Evolutionary conservation across 2,113 vertebrate species (phyloP).

Genomic region (Heliornis fulica): DNA sequence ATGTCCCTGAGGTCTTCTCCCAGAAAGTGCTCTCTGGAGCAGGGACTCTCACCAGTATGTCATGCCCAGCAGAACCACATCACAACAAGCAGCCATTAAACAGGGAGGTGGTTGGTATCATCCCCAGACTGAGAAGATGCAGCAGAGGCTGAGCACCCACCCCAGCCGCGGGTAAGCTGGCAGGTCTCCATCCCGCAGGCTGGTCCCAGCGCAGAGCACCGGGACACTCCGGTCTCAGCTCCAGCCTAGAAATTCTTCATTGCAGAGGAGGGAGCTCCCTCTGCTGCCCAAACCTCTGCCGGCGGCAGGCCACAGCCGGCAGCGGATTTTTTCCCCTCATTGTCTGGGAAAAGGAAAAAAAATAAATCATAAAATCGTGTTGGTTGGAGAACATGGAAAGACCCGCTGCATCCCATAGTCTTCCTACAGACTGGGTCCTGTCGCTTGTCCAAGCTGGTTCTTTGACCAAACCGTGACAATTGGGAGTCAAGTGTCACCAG

Average conservation of each 20-base stretch:
- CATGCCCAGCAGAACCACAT: background rate
- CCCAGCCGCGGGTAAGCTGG: background rate
- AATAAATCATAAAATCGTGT: fast-evolving
- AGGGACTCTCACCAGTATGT: fast-evolving
- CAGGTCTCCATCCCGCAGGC: fast-evolving
- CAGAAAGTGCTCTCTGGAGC: background rate
- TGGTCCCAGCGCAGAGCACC: background rate
- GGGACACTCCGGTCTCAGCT: background rate
- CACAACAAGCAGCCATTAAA: fast-evolving
- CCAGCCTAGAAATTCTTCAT: background rate
- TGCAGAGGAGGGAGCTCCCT: conserved; percentile 33
- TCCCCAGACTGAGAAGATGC: background rate
- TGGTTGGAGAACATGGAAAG: fast-evolving
- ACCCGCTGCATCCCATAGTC: fast-evolving
- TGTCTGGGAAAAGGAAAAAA: background rate
- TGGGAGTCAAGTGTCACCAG: fast-evolving
- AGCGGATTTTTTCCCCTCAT: background rate
- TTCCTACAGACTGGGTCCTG: background rate
- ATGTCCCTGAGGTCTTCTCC: background rate
- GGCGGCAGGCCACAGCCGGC: background rate
- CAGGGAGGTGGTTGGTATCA: fast-evolving
- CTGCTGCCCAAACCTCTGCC: background rate
- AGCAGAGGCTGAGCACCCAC: background rate
- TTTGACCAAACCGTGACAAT: background rate
- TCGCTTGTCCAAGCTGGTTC: background rate